Conservation (phyloP, 2,888 invertebrate genomes). For the Caenorhabditis panamensis region DNA sequence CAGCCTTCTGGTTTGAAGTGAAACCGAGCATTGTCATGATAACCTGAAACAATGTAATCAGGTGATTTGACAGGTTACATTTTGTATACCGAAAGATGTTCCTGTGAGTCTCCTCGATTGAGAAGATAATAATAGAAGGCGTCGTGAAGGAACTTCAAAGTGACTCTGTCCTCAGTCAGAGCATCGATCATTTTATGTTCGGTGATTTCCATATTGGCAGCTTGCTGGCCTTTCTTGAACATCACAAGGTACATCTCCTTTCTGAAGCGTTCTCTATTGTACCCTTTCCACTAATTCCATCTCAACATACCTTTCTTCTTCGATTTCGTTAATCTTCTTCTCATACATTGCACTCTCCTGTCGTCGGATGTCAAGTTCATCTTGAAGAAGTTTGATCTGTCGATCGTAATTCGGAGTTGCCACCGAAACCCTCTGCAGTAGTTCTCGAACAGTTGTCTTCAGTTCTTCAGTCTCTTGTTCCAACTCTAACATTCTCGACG, state of each 20-base stretch:
- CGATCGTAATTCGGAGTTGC: slow-evolving; percentile 38
- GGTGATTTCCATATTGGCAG: slow-evolving; percentile 74
- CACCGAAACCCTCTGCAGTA: slow-evolving; percentile 52
- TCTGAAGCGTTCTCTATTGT: slow-evolving; percentile 18
- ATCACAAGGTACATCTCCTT: slow-evolving; percentile 80
- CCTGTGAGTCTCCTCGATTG: slow-evolving; percentile 89
- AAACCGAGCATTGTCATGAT: slow-evolving; percentile 90
- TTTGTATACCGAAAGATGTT: slow-evolving; percentile 85
- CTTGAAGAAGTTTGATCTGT: slow-evolving; percentile 58
- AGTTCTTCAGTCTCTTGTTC: slow-evolving; percentile 60
- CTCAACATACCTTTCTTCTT: slow-evolving; percentile 72
- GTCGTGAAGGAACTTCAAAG: slow-evolving; percentile 92
- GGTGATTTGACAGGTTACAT: not conserved
- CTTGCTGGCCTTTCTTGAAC: slow-evolving; percentile 81
- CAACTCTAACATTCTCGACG: slow-evolving; percentile 52
- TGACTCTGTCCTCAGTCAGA: slow-evolving; percentile 89
- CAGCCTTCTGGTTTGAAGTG: slow-evolving; percentile 77
- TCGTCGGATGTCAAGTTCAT: slow-evolving; percentile 69
- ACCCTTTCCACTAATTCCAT: not conserved
- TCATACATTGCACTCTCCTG: slow-evolving; percentile 79
- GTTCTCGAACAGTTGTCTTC: slow-evolving; percentile 50
- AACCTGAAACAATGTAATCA: slow-evolving; percentile 83
- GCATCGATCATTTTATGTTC: slow-evolving; percentile 65
- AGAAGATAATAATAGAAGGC: slow-evolving; percentile 94
- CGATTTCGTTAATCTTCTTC: slow-evolving; percentile 77